Evolutionary conservation across 2,888 invertebrate genomes (phyloP).

Genomic region (Cosmorhoe ocellata): DNA sequence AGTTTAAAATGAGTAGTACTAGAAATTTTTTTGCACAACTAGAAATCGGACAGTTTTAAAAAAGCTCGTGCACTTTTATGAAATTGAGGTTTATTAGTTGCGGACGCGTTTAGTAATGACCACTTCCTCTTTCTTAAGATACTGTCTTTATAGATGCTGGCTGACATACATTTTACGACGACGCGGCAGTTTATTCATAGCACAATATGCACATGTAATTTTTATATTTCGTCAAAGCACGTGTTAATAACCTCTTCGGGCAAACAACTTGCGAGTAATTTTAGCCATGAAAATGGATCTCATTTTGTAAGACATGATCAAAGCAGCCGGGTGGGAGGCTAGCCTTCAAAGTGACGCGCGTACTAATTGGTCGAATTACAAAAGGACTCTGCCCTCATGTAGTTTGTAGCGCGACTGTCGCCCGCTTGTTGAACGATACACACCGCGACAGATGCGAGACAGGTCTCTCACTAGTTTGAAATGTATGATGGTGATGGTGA

Average conservation of each 20-base stretch:
- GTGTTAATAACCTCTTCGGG: slow-evolving; percentile 66
- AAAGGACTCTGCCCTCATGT: slow-evolving; percentile 46
- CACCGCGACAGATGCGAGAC: slow-evolving; percentile 38
- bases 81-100: slow-evolving; percentile 55
- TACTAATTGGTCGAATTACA: slow-evolving; percentile 72
- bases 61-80: slow-evolving; percentile 38
- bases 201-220: slow-evolving; percentile 42
- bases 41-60: slow-evolving; percentile 28
- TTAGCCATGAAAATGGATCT: slow-evolving; percentile 64
- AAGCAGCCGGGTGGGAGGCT: slow-evolving; percentile 53
- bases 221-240: slow-evolving; percentile 31
- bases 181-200: slow-evolving; percentile 56
- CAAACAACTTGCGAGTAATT: slow-evolving; percentile 54
- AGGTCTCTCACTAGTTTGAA: slow-evolving; percentile 9
- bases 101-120: slow-evolving; percentile 55
- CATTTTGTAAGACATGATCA: slow-evolving; percentile 70
- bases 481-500: too few species aligned
- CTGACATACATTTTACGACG: slow-evolving; percentile 58
- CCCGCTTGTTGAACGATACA: slow-evolving; percentile 37
- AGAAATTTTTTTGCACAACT: slow-evolving; percentile 2
- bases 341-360: slow-evolving; percentile 62
- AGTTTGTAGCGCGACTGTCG: slow-evolving; percentile 38
- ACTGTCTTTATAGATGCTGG: slow-evolving; percentile 54
- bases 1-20: too few species aligned
- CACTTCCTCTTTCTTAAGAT: slow-evolving; percentile 57